phyloP scores from a whole-genome alignment of 2,797 vertebrate species.

The Lacerta bilineata region DNA sequence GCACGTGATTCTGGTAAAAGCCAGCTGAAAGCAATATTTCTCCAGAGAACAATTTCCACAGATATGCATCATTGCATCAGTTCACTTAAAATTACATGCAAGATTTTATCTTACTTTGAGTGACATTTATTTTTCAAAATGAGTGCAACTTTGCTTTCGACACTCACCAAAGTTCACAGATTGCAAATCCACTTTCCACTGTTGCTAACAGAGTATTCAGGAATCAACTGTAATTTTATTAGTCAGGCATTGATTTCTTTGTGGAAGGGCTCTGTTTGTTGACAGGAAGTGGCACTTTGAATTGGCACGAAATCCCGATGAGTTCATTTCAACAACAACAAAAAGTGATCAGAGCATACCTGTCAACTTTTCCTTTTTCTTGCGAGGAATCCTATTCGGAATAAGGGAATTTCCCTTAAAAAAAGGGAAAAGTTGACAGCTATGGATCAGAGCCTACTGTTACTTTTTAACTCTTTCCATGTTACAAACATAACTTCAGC shows the following conservation, averaged over 20 bases:
- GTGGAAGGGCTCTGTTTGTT: background rate
- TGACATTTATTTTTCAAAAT: constrained; percentile 9
- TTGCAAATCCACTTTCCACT: background rate
- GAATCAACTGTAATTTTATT: background rate
- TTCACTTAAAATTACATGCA: constrained; percentile 2
- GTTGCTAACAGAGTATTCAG: background rate
- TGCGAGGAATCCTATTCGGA: no score
- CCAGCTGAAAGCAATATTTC: constrained; percentile 5
- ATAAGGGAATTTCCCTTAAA: no score
- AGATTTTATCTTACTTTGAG: constrained; percentile 36
- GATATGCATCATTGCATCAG: background rate
- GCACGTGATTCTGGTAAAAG: background rate
- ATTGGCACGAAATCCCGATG: background rate
- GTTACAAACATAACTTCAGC: background rate
- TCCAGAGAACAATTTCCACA: background rate
- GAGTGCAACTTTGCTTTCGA: background rate
- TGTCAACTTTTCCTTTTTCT: no score
- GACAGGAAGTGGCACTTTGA: background rate
- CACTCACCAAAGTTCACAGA: background rate
- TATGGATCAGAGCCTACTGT: background rate
- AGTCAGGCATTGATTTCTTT: background rate
- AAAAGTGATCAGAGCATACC: background rate
- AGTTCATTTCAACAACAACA: constrained; percentile 6
- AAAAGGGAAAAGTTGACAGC: no score
- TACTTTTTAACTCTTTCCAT: background rate